Percentiles rank a stretch among this genome's conserved stretches.
Conservation (phyloP, 2,888 invertebrate genomes). For the Dilophus febrilis region DNA sequence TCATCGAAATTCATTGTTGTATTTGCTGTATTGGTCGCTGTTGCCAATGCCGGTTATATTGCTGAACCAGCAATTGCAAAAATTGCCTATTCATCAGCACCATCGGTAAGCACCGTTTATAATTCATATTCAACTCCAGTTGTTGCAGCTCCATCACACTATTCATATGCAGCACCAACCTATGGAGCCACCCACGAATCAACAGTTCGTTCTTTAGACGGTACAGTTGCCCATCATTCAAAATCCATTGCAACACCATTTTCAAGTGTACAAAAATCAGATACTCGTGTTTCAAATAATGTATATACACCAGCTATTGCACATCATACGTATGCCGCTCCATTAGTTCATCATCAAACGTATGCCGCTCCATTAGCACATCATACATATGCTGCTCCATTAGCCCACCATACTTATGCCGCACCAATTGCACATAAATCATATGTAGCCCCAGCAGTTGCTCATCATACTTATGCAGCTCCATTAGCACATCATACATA, state of each 20-base stretch:
- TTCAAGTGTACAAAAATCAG: conserved; percentile 41
- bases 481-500: conserved; percentile 21
- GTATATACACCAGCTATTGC: conserved; percentile 32
- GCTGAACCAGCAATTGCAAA: conserved; percentile 10
- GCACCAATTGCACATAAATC: conserved; percentile 20
- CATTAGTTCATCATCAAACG: too few species aligned
- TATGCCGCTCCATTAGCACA: conserved; percentile 23
- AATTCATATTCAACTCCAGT: conserved; percentile 15
- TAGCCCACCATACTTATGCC: conserved; percentile 15
- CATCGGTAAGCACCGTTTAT: conserved; percentile 14
- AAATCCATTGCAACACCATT: conserved; percentile 42
- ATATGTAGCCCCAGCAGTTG: conserved; percentile 29
- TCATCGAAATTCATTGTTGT: conserved; percentile 37
- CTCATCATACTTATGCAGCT: conserved; percentile 19
- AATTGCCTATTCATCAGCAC: conserved; percentile 29
- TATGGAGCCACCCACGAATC: conserved; percentile 36
- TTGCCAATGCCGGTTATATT: conserved; percentile 41
- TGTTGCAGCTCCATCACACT: conserved; percentile 13
- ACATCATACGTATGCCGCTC: conserved; percentile 14
- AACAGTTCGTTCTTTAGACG: conserved; percentile 38
- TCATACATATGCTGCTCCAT: conserved; percentile 16
- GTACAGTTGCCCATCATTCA: conserved; percentile 37
- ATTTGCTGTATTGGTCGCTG: conserved; percentile 39
- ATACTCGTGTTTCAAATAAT: conserved; percentile 40
- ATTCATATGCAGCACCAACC: conserved; percentile 18